Conservation (phyloP, 2,113 vertebrate genomes). For the Montifringilla adamsi region DNA sequence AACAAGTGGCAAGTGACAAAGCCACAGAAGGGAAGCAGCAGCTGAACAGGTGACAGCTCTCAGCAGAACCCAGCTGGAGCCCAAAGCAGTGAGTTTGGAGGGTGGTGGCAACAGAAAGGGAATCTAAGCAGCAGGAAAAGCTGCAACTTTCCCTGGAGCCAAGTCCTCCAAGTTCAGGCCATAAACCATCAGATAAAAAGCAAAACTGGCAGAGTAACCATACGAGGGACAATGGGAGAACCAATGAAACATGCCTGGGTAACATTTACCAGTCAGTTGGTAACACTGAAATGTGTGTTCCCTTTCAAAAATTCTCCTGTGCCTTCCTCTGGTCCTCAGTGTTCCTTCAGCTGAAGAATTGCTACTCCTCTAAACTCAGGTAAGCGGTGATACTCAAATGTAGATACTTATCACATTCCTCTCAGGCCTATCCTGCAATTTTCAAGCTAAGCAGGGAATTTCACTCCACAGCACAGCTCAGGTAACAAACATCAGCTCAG, state of each 20-base stretch:
- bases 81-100: fast-evolving
- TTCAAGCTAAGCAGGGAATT: background rate
- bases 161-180: background rate
- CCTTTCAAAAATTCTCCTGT: background rate
- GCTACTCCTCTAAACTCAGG: background rate
- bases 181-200: background rate
- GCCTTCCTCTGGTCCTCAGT: background rate
- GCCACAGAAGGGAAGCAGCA: background rate
- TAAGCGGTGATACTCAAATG: background rate
- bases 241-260: background rate
- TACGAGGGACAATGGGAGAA: background rate
- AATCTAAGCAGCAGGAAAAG: background rate
- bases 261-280: background rate
- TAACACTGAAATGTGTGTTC: background rate
- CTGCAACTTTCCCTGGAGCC: background rate
- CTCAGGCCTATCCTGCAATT: background rate
- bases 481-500: background rate
- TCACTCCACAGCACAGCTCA: background rate
- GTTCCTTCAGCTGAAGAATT: background rate
- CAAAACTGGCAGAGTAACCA: background rate
- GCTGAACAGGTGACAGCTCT: background rate
- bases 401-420: background rate
- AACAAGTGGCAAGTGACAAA: background rate
- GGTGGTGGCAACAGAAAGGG: background rate
- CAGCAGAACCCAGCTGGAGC: background rate